Evolutionary conservation across 2,113 vertebrate species (phyloP).

Genomic region (Crotalus viridis): DNA sequence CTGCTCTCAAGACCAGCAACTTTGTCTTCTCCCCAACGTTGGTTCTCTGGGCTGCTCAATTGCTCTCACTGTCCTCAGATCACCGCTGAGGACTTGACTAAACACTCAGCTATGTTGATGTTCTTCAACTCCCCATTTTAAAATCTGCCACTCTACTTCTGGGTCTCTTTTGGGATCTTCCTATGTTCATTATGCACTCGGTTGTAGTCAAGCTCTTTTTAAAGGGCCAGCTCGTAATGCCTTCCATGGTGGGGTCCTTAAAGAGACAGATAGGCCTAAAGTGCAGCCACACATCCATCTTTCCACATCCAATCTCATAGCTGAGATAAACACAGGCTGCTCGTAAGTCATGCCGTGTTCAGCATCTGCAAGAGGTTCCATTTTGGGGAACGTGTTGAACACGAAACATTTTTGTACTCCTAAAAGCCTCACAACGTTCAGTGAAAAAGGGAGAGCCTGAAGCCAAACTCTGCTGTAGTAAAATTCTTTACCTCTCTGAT

Average conservation of each 20-base stretch:
- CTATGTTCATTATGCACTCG: background rate
- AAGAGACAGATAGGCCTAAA: background rate
- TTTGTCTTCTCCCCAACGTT: too few species aligned
- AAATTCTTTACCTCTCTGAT: background rate
- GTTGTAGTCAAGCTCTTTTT: background rate
- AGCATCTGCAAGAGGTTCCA: background rate
- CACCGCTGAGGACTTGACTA: too few species aligned
- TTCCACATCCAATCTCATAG: background rate
- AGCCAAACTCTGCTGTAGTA: background rate
- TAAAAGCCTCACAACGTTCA: background rate
- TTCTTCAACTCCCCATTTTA: background rate
- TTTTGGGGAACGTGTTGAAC: background rate
- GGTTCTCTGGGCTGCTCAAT: too few species aligned
- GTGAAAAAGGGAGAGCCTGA: slow-evolving; percentile 4
- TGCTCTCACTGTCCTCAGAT: too few species aligned
- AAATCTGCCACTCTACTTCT: background rate
- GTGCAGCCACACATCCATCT: background rate
- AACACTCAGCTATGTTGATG: too few species aligned
- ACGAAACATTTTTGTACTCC: background rate
- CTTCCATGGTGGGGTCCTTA: background rate
- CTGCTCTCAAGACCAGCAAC: too few species aligned
- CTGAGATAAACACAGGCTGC: background rate
- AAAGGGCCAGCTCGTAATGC: background rate
- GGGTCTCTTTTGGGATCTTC: background rate
- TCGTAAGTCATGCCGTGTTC: background rate